Conservation (phyloP, 2,113 vertebrate genomes). For the Ammodytes dubius region DNA sequence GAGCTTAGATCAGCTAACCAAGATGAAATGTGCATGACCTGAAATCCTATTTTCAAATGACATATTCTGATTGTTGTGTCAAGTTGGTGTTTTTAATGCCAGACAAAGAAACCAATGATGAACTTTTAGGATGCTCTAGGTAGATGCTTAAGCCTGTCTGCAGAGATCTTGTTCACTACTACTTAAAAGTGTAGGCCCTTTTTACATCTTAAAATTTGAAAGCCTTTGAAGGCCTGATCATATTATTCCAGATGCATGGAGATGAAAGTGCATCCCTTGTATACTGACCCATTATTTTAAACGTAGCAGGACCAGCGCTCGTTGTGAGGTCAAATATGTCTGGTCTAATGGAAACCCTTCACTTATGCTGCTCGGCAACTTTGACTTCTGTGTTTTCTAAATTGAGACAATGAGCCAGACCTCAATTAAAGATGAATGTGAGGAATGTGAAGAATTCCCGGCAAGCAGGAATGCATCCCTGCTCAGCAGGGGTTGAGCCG, state of each 20-base stretch:
- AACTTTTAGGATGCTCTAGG: not conserved
- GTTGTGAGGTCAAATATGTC: slow-evolving; percentile 17
- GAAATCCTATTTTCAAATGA: slow-evolving; percentile 18
- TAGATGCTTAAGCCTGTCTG: slow-evolving; percentile 1
- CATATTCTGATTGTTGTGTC: not conserved
- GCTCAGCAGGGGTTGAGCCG: slow-evolving; percentile 31
- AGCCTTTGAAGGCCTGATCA: slow-evolving; percentile 10
- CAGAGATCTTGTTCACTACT: slow-evolving; percentile 2
- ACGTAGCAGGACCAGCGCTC: not conserved
- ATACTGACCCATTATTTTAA: slow-evolving; percentile 31
- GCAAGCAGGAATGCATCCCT: slow-evolving; percentile 31
- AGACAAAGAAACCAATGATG: not conserved
- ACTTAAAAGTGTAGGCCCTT: not conserved
- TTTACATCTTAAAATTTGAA: slow-evolving; percentile 25
- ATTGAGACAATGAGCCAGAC: slow-evolving; percentile 47
- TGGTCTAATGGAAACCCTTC: slow-evolving; percentile 4
- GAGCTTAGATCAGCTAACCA: slow-evolving; percentile 21
- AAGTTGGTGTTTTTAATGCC: not conserved
- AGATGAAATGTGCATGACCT: slow-evolving; percentile 4
- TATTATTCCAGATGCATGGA: slow-evolving; percentile 58
- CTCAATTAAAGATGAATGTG: slow-evolving; percentile 71
- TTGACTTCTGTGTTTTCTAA: slow-evolving; percentile 14
- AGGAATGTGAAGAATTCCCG: slow-evolving; percentile 76
- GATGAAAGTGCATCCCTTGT: slow-evolving; percentile 27
- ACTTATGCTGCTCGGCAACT: slow-evolving; percentile 17